Evolutionary conservation across 1,140 invertebrate species (phyloP), one percentile per base, ranked within the genome.

Genomic region (Nomia melanderi): DNA sequence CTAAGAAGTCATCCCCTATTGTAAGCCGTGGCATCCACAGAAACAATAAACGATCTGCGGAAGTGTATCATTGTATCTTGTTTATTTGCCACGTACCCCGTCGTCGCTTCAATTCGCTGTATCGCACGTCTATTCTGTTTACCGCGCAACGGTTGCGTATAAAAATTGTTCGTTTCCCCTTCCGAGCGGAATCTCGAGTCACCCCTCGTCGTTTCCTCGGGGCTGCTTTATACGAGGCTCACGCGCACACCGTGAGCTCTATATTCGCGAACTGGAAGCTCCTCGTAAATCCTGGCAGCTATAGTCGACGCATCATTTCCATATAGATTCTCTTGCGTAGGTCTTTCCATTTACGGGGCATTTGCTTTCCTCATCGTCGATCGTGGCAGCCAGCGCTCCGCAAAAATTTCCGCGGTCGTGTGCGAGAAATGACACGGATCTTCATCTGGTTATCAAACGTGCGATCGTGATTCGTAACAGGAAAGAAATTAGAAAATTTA

Each of bases 241-340:
- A 60, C 67, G 56, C 62, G 44, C 50, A 36, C 33, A 31, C 50
- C 20, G 41, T 33, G 11, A 29, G 44, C 41, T 69, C 66, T 60
- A 66, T 44, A 76, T 47, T n/a, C 50, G 50, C 59, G 66, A 25
- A 47, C 57, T 41, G 71, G 31, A 63, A 14, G 63, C 36, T 56
- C 63, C 56, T 69, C 77, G 84, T 86, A 86, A 86, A 87, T 87
- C 81, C 77, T 57, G 47, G 33, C 50, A 31, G 53, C 66, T 60
- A 66, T 67, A 74, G 73, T 74, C 65, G 77, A 84, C 77, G 72
- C 62, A 47, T 85, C 77, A 87, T 88, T 88, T 86, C 78, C 82
- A 87, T 86, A 79, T 84, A 86, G 76, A 87, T 87, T 82, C 67
- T 44, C 62, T 65, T 41, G 66, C 60, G 41, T 69, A 23, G 41